Base-by-base conservation (phyloP, 2,888 invertebrate genomes). In the Drosophila borborema region DNA sequence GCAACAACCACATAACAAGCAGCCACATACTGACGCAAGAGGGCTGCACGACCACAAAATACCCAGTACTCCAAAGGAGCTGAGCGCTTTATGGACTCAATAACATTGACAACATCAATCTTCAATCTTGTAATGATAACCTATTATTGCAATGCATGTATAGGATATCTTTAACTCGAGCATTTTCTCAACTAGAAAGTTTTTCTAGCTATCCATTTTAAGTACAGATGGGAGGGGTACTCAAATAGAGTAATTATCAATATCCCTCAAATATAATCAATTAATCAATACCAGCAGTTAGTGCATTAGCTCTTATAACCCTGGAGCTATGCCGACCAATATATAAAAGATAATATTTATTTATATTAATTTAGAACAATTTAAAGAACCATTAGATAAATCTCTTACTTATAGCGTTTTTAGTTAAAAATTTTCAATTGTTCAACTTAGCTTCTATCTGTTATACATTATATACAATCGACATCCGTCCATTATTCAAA, bases 1-100 rank as follows among this genome's bases (percentile, higher is more conserved):
- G 63, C 67, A 77, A 59, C 53, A 66, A 45, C 54, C 46, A 41
- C 73, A 58, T 23, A 54, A 54, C 54, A 54, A 38, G 34, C 23
- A 75, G 10, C 64, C 61, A 46, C 53, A 31, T 67, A 46, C 53
- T 9, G 23, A 6, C 12, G 23, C 28, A 40, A n/a, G 10, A 12
- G n/a, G 1, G 41, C 6, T 28, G 28, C n/a, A 6, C 23, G 55
- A 55, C 55, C 41, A 28, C 12, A 14, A 2, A 28, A 28, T 55
- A 41, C 40, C 12, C 28, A 40, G 31, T 9, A n/a, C 9, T 10
- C 5, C 7, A 49, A n/a, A 10, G 1, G 1, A 48, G 16, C n/a
- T 49, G 10, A 10, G 23, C 16, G 16, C 7, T 23, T 45, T 20
- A 20, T 5, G 6, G 14, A 38, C 38, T 14, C 14, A 14, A 38